A percentile compares a stretch with the other conserved stretches of the same genome.
Evolutionary conservation across 2,797 vertebrate species (phyloP).

Genomic region (Mormyrops attenuatus): DNA sequence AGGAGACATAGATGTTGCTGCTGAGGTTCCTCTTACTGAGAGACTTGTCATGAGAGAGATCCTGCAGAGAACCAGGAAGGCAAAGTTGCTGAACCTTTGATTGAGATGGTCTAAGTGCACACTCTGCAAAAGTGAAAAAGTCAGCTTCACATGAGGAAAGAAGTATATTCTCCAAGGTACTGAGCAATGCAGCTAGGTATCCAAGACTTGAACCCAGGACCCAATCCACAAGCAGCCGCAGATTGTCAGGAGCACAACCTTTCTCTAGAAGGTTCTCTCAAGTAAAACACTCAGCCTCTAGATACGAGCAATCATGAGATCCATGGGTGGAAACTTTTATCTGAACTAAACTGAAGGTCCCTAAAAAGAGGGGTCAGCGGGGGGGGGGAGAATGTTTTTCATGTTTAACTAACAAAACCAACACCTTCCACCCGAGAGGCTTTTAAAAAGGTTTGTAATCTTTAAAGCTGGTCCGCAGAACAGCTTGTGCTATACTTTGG

Average conservation of each 20-base stretch:
- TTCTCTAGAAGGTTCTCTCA: background rate
- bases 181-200: background rate
- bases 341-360: background rate
- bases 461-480: background rate
- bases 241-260: background rate
- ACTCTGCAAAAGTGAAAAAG: background rate
- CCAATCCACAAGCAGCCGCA: background rate
- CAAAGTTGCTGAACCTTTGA: background rate
- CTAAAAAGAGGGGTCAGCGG: background rate
- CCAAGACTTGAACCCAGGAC: background rate
- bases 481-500: background rate
- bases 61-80: background rate
- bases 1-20: background rate
- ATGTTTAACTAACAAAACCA: constrained; percentile 8
- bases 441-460: background rate
- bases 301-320: background rate
- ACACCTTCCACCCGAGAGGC: background rate
- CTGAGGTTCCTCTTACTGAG: background rate
- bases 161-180: background rate
- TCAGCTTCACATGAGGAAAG: background rate
- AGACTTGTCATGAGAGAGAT: background rate
- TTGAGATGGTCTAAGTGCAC: background rate
- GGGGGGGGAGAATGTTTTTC: background rate
- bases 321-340: background rate
- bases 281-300: background rate